phyloP scores from a whole-genome alignment of 2,113 vertebrate genomes.

The Oreochromis aureus region DNA sequence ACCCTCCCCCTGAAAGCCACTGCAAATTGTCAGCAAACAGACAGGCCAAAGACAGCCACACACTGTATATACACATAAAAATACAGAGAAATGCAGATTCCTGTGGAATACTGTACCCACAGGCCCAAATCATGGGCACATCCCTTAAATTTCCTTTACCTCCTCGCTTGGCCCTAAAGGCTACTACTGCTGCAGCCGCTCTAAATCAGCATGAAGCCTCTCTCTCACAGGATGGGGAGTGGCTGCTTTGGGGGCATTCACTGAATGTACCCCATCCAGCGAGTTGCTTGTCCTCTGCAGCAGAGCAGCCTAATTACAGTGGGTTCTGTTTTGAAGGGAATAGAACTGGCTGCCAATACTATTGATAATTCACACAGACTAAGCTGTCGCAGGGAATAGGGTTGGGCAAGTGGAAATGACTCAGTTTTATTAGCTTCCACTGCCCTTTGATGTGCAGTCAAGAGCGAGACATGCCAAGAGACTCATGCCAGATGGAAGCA shows the following conservation, averaged over 20 bases:
- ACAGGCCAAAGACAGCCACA: not conserved
- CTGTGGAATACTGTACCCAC: not conserved
- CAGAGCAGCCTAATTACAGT: constrained; percentile 63
- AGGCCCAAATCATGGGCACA: not conserved
- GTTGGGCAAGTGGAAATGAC: constrained; percentile 54
- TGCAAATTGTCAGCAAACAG: constrained; percentile 3
- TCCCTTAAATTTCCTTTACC: not conserved
- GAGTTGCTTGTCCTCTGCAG: constrained; percentile 42
- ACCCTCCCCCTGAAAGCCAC: constrained; percentile 24
- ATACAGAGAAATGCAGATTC: not conserved
- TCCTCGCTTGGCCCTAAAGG: not conserved
- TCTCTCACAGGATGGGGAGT: not conserved
- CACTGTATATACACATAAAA: not conserved
- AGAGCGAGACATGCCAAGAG: constrained; percentile 46
- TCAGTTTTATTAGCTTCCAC: constrained; percentile 58
- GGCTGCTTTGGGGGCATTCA: not conserved
- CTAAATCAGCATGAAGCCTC: constrained; percentile 10
- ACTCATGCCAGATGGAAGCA: constrained; percentile 58
- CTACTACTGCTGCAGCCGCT: not conserved
- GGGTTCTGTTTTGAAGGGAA: constrained; percentile 50
- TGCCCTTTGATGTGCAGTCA: constrained; percentile 65
- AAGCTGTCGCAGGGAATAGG: constrained; percentile 64
- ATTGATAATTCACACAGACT: constrained; percentile 71
- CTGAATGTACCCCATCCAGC: constrained; percentile 28
- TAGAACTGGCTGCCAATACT: constrained; percentile 62